Evolutionary conservation across 2,113 vertebrate species (phyloP), one percentile per base, ranked within the genome.

Genomic region (Cacatua alba): DNA sequence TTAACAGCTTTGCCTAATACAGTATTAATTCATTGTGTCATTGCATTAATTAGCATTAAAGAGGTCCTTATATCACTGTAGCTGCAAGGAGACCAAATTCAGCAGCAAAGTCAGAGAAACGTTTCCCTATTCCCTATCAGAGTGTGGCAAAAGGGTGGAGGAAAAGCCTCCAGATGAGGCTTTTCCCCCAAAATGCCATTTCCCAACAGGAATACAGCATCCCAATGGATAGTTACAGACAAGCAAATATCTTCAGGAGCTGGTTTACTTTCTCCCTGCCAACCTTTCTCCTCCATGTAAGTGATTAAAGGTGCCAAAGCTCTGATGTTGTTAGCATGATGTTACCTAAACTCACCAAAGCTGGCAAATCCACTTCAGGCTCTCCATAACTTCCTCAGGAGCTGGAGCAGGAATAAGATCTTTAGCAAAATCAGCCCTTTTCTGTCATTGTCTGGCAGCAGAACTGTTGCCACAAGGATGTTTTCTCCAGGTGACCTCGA

Each of bases 41-140:
- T 93, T 25, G 97, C 97, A 97, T 97, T 98, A 97, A 98, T 97
- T 98, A 97, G 94, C 97, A 96, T 97, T 97, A 97, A 98, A 91
- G 80, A 97, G 89, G 77, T 87, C 88, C 96, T 97, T 97, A 95
- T 95, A 97, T 98, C 95, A 97, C 82, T 94, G 74, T 89, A 97
- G 86, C 90, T 93, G 76, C 82, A 95, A 97, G 78, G 90, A 95
- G 84, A 93, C 41, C 4, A 2, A 84, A 95, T 97, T 94, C 76
- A 57, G 84, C 74, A 95, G 57, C 57, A 93, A 96, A 97, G 79
- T 79, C 82, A 92, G 94, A 49, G 37, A 69, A 95, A 90, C 13
- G 69, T 96, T 83, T 17, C 76, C 64, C 26, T 18, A 25, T 82
- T 82, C 55, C 79, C 90, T 60, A 24, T 23, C 2, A 9, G 31